Percentiles rank a stretch among this genome's conserved stretches.
Conservation (phyloP, 1,140 invertebrate species). For the Apocrypta bakeri region DNA sequence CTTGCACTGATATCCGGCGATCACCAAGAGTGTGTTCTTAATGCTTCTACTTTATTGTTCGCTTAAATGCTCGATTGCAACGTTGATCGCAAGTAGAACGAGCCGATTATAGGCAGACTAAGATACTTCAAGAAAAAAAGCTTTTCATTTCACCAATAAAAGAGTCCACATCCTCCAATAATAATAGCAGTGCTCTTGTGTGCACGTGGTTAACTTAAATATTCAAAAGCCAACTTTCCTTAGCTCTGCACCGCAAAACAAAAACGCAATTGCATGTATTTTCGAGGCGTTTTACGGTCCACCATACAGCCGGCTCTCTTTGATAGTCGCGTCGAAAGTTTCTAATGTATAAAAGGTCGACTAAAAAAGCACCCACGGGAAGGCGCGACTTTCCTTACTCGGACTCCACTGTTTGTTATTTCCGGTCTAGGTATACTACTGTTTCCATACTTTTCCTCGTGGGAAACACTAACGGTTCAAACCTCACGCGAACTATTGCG, state of each 20-base stretch:
- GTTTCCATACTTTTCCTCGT: conserved; percentile 25
- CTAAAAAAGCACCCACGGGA: conserved; percentile 8
- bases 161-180: neutral
- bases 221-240: neutral
- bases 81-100: neutral
- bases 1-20: neutral
- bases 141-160: too few relatives aligned
- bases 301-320: neutral
- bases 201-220: neutral
- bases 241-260: conserved; percentile 17
- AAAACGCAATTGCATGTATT: conserved; percentile 31
- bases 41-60: neutral
- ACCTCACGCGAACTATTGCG: conserved; percentile 13
- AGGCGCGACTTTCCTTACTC: conserved; percentile 30
- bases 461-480: conserved; percentile 30
- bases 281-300: neutral
- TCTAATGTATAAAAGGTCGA: neutral
- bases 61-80: neutral
- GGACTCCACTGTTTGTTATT: conserved; percentile 22
- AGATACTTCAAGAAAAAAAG: neutral
- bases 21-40: too few relatives aligned
- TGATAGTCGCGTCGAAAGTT: conserved; percentile 29
- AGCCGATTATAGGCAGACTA: too few relatives aligned
- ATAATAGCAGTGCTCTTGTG: conserved; percentile 31
- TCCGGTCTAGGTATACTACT: neutral